Evolutionary conservation across 2,888 invertebrate genomes (phyloP), one percentile per base, ranked within the genome.

Genomic region (Eristalis intricaria): DNA sequence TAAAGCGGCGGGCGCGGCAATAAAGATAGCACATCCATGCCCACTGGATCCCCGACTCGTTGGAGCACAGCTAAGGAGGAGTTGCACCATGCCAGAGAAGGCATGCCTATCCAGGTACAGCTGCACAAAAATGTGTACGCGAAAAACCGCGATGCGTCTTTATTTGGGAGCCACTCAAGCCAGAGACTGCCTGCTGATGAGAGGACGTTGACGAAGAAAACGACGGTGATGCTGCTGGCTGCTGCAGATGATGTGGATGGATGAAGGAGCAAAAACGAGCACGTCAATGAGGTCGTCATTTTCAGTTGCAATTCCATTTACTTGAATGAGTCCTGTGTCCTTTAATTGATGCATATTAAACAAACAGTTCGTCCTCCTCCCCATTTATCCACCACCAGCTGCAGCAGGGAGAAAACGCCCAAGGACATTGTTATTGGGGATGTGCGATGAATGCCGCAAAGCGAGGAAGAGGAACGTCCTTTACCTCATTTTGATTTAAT

Each of bases 141-240:
- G 87, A 87, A 87, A 76, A 73, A 73, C 79, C 87, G 79, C 87
- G 87, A 87, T 84, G 79, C 87, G 87, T 87, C 84, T 87, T 84
- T 76, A 84, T 84, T 87, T 87, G 23, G 71, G 50, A 84, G 73
- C 87, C 68, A 84, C 84, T 87, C 73, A 80, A 73, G 66, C 40
- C n/a, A 63, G 23, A 61, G 22, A 68, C 40, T 8, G 40, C 22
- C 26, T 22, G 35, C 23, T n/a, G 2, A 23, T 19, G 50, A 32
- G 50, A 69, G 4, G 69, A 43, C 19, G 26, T 35, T 56, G 40
- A 23, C 22, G 38, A 50, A 13, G 35, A 75, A 26, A 58, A 80
- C 26, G 19, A 74, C 60, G n/a, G 61, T 11, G 19, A 61, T 23
- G 29, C 11, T 5, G 60, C 4, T 7, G 40, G 60, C 13, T 13